A percentile compares a stretch with the other conserved stretches of the same genome.
phyloP scores from a whole-genome alignment of 2,888 invertebrate species.

The Anthrax anthrax region DNA sequence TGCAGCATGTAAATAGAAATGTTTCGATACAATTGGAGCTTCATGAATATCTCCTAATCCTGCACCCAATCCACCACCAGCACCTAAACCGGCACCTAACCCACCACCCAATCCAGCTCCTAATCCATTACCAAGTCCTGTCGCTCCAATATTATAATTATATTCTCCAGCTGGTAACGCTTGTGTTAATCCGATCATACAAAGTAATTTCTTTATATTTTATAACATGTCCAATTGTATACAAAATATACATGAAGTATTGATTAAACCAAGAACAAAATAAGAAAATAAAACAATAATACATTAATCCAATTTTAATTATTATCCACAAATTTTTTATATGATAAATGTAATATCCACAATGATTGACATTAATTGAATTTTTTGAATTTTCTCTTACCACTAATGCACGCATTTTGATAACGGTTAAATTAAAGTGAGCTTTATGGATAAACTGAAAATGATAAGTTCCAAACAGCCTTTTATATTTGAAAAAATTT shows the following conservation, averaged over 20 bases:
- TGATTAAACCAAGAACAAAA: too few species aligned
- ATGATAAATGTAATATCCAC: too few species aligned
- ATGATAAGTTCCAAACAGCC: not conserved
- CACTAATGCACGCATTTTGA: slow-evolving; percentile 5
- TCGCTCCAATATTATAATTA: not conserved
- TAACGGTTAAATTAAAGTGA: too few species aligned
- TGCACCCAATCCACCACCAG: not conserved
- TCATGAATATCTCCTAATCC: not conserved
- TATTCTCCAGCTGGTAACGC: not conserved
- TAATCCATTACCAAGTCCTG: not conserved
- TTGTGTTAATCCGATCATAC: slow-evolving; percentile 5
- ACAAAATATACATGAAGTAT: too few species aligned
- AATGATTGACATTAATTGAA: too few species aligned
- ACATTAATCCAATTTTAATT: too few species aligned
- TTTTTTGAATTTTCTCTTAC: not conserved
- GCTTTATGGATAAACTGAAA: not conserved
- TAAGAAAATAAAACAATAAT: not conserved
- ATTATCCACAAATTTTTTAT: too few species aligned
- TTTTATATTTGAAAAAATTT: not conserved
- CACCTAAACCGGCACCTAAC: not conserved
- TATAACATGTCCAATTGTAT: too few species aligned
- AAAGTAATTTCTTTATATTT: slow-evolving; percentile 4
- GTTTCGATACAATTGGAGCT: slow-evolving; percentile 24
- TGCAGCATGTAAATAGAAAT: slow-evolving; percentile 32
- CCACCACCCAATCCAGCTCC: not conserved